Evolutionary conservation across 2,113 vertebrate genomes (phyloP).

Genomic region (Morone chrysops): DNA sequence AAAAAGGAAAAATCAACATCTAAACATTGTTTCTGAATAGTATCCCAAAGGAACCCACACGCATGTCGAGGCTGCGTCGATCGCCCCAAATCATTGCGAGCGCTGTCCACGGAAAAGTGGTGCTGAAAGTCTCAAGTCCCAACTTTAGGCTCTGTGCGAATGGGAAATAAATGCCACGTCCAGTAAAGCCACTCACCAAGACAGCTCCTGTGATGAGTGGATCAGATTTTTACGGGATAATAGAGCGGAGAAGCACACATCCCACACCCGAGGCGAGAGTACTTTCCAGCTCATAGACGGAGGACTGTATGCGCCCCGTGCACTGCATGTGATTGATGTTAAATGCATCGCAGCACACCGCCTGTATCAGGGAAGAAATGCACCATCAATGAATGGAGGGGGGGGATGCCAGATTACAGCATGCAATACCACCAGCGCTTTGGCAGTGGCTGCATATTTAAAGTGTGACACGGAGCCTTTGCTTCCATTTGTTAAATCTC

Average conservation of each 20-base stretch:
- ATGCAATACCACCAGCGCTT: slow-evolving; percentile 30
- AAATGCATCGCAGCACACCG: slow-evolving; percentile 68
- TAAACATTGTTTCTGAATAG: slow-evolving; percentile 49
- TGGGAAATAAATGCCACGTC: slow-evolving; percentile 34
- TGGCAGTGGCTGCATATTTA: slow-evolving; percentile 13
- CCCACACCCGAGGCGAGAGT: slow-evolving; percentile 64
- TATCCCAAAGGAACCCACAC: slow-evolving; percentile 73
- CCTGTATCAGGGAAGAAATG: slow-evolving; percentile 62
- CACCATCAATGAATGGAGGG: slow-evolving; percentile 54
- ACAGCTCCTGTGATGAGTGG: slow-evolving; percentile 7
- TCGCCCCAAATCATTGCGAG: slow-evolving; percentile 37
- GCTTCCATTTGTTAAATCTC: slow-evolving; percentile 27
- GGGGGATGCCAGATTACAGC: slow-evolving; percentile 54
- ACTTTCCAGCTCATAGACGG: slow-evolving; percentile 68
- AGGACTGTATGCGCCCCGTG: slow-evolving; percentile 54
- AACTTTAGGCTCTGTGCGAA: slow-evolving; percentile 69
- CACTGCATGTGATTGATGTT: slow-evolving; percentile 72
- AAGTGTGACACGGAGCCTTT: slow-evolving; percentile 29
- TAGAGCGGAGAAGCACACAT: slow-evolving; percentile 52
- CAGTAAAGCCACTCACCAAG: background rate
- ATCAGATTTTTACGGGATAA: slow-evolving; percentile 53
- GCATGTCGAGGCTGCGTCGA: slow-evolving; percentile 60
- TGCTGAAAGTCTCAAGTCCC: slow-evolving; percentile 75
- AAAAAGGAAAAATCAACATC: slow-evolving; percentile 2
- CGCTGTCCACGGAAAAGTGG: slow-evolving; percentile 75